phyloP scores from a whole-genome alignment of 1,140 invertebrate genomes.

The Drosophila azteca region DNA sequence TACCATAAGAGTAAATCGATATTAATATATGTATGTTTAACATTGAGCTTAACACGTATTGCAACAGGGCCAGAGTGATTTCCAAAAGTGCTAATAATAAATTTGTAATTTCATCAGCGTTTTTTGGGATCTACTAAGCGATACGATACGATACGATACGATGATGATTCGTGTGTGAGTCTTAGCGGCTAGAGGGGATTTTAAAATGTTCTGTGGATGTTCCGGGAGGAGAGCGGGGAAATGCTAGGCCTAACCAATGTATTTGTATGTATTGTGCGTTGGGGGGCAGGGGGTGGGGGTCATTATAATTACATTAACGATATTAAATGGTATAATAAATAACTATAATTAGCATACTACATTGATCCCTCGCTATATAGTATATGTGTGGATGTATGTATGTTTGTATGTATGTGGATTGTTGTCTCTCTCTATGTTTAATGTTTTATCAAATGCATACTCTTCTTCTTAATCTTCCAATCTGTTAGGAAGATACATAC shows the following conservation, averaged over 20 bases:
- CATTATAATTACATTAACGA: constrained; percentile 77
- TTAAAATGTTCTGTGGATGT: constrained; percentile 14
- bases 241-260: constrained; percentile 65
- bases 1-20: constrained; percentile 39
- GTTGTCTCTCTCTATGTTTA: constrained; percentile 47
- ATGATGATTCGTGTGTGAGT: constrained; percentile 40
- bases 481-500: background rate
- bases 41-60: constrained; percentile 72
- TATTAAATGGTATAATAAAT: constrained; percentile 79
- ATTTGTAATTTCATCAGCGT: constrained; percentile 62
- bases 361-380: constrained; percentile 33
- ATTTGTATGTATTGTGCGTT: constrained; percentile 21
- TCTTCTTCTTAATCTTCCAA: constrained; percentile 1
- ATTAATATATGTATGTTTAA: constrained; percentile 60
- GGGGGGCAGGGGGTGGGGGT: constrained; percentile 23
- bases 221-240: constrained; percentile 13
- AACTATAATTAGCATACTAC: constrained; percentile 75
- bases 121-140: constrained; percentile 16
- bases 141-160: constrained; percentile 33
- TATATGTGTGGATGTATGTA: background rate
- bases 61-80: constrained; percentile 70
- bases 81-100: constrained; percentile 71
- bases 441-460: constrained; percentile 72
- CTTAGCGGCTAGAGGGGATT: constrained; percentile 45
- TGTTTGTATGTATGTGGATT: constrained; percentile 18